These are phyloP conservation scores for Borostomias antarcticus DNA, from an alignment of 2,797 vertebrate genomes.

Conservation along the genomic window DNA sequence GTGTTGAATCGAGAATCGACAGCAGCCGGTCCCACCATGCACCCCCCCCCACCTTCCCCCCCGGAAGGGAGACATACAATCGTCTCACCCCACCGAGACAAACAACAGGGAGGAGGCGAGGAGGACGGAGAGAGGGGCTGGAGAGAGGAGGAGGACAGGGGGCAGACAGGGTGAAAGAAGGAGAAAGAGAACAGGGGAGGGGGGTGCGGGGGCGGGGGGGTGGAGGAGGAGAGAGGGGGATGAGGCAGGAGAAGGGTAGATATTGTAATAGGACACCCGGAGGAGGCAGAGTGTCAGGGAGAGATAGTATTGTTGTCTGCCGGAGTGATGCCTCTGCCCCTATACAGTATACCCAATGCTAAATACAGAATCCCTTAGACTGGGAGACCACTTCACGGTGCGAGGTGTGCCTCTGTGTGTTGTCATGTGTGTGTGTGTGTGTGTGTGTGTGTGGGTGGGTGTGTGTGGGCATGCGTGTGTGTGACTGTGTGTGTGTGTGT, in stretches of 20 bases:
- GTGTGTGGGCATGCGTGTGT: conserved; percentile 30
- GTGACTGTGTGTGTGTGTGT: conserved; percentile 10
- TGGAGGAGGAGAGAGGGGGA: background rate
- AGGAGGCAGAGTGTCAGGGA: conserved; percentile 67
- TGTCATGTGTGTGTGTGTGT: conserved; percentile 9
- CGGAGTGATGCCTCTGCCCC: conserved; percentile 58
- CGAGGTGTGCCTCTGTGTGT: conserved; percentile 12
- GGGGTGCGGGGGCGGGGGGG: background rate
- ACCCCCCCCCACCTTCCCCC: conserved; percentile 44
- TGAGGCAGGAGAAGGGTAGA: conserved; percentile 15
- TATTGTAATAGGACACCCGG: conserved; percentile 66
- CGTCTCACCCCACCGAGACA: conserved; percentile 35
- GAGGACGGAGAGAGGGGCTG: conserved; percentile 41
- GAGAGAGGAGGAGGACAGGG: conserved; percentile 17
- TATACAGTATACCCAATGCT: conserved; percentile 52
- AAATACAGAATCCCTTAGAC: conserved; percentile 67
- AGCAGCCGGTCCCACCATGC: conserved; percentile 17
- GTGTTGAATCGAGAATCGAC: background rate
- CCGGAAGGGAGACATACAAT: conserved; percentile 35
- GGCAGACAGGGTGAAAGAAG: background rate
- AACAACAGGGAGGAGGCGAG: conserved; percentile 27
- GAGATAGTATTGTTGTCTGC: conserved; percentile 68
- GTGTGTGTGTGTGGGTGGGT: conserved; percentile 18
- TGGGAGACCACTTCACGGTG: conserved; percentile 39
- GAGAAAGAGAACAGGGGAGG: background rate